These are phyloP conservation scores for Poecilobothrus nobilitatus DNA, from an alignment of 2,888 invertebrate species.

Conservation along the genomic window DNA sequence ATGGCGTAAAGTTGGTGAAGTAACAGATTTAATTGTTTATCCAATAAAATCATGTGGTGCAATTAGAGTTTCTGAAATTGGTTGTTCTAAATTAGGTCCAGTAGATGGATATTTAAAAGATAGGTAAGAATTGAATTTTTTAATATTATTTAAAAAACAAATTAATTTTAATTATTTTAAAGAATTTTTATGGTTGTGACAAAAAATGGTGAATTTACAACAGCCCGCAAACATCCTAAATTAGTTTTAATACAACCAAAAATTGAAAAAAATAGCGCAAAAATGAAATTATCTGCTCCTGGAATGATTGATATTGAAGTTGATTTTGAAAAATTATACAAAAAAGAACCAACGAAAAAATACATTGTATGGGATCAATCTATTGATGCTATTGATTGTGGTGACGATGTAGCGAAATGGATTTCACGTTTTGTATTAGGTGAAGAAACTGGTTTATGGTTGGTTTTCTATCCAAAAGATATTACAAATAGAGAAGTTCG, in stretches of 20 bases:
- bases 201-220: constrained; percentile 49
- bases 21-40: constrained; percentile 49
- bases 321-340: constrained; percentile 43
- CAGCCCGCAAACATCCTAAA: constrained; percentile 50
- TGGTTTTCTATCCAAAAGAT: constrained; percentile 51
- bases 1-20: constrained; percentile 52
- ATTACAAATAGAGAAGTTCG: constrained; percentile 37
- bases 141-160: neutral
- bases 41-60: constrained; percentile 55
- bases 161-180: neutral
- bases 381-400: constrained; percentile 61
- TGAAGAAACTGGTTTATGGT: constrained; percentile 45
- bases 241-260: constrained; percentile 49
- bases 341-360: constrained; percentile 35
- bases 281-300: constrained; percentile 47
- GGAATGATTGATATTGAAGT: constrained; percentile 50
- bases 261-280: constrained; percentile 43
- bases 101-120: constrained; percentile 50
- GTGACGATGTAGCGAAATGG: constrained; percentile 62
- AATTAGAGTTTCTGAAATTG: constrained; percentile 45
- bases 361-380: constrained; percentile 50
- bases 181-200: constrained; percentile 53
- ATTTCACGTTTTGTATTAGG: constrained; percentile 51
- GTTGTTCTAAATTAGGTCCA: constrained; percentile 49
- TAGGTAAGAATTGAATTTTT: constrained; percentile 34